phyloP scores from a whole-genome alignment of 2,888 invertebrate species.

The Digitonthophagus gazella region DNA sequence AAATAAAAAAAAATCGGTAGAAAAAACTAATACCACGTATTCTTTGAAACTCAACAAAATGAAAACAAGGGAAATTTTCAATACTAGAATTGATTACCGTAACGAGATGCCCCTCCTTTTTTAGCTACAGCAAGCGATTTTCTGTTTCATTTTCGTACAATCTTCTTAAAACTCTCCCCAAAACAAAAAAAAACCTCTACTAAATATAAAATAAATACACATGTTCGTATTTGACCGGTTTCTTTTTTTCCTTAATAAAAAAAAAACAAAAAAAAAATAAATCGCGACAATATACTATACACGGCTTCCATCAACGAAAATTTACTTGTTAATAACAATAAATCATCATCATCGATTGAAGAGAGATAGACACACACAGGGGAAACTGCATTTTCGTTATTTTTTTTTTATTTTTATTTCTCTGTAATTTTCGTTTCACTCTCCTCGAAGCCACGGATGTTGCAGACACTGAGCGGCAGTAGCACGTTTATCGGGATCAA shows the following conservation, averaged over 20 bases:
- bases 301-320: constrained; percentile 18
- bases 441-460: constrained; percentile 82
- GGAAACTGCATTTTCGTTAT: background rate
- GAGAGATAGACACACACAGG: constrained; percentile 9
- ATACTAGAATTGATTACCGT: background rate
- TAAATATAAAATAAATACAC: constrained; percentile 33
- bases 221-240: constrained; percentile 17
- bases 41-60: no score
- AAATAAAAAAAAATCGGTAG: constrained; percentile 36
- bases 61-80: background rate
- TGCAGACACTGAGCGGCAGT: constrained; percentile 92
- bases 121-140: constrained; percentile 9
- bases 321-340: constrained; percentile 23
- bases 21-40: constrained; percentile 18
- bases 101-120: background rate
- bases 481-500: constrained; percentile 89
- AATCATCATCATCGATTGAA: constrained; percentile 24
- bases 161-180: background rate
- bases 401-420: background rate
- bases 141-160: no score
- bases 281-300: background rate
- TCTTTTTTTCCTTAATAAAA: background rate
- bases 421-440: constrained; percentile 29
- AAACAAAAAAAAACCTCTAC: constrained; percentile 15
- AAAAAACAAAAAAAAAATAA: background rate